Evolutionary conservation across 2,797 vertebrate genomes (phyloP), one percentile per base, ranked within the genome.

Genomic region (Cryptoblepharus egeriae): DNA sequence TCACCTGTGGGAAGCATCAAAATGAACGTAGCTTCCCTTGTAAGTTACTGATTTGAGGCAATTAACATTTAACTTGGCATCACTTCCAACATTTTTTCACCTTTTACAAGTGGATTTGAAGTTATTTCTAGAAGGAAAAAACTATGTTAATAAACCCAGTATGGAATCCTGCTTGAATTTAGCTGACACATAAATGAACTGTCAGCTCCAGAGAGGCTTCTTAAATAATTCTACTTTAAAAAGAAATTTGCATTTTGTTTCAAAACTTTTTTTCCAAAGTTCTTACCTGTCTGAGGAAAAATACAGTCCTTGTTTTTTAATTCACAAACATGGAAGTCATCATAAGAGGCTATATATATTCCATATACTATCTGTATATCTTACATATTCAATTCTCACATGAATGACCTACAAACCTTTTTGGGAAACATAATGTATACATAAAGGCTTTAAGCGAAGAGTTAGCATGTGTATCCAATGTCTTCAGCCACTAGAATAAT

Each of bases 71-170:
- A 35, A 24, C 70, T 80, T 84, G 88, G 60, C 69, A 28, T 16
- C 8, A 74, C 84, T 88, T 64, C 16, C 35, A 39, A 64, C 64
- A 85, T 39, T 77, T 80, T 79, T 85, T 64, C 85, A 82, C 79
- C 79, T 86, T 73, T 60, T 35, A 82, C 79, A 65, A 81, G 77
- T 82, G 72, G 26, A 61, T 88, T 86, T 83, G 68, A 85, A 82
- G 82, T 35, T 71, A 75, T 22, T 75, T 75, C 87, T 83, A 84
- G 79, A 88, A 88, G 76, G 22, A 61, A n/a, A 63, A 77, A 81
- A 76, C 80, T 83, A 68, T 57, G 70, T 42, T 71, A 82, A 89
- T 64, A 86, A 35, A 78, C 26, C 32, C 30, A 55, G 83, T 67
- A 65, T 68, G 30, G 79, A 74, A 71, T 61, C 55, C 81, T 77